These are phyloP conservation scores for Herminia tarsipennalis DNA, from an alignment of 2,888 invertebrate genomes.

Conservation along the genomic window DNA sequence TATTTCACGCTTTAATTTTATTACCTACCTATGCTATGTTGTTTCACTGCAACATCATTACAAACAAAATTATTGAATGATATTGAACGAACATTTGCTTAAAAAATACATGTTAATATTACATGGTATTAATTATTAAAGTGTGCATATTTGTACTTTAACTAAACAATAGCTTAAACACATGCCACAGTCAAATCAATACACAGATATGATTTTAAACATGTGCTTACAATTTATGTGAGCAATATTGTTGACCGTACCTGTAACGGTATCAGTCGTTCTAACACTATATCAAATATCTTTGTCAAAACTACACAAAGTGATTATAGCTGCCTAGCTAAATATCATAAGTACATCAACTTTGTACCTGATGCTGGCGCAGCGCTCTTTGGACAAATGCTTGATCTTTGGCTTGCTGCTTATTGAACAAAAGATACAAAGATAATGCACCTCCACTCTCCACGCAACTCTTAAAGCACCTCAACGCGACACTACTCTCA, in stretches of 20 bases:
- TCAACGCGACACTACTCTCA: slow-evolving; percentile 25
- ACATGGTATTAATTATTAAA: slow-evolving; percentile 41
- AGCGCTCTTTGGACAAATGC: slow-evolving; percentile 20
- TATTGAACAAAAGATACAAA: slow-evolving; percentile 12
- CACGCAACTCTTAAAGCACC: slow-evolving; percentile 26
- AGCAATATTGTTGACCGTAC: slow-evolving; percentile 57
- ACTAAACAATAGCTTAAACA: slow-evolving; percentile 40
- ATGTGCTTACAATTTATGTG: slow-evolving; percentile 67
- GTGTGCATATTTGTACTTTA: slow-evolving; percentile 65
- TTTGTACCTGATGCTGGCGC: slow-evolving; percentile 11
- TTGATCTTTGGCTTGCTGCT: slow-evolving; percentile 22
- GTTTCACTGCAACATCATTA: slow-evolving; percentile 51
- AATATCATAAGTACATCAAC: slow-evolving; percentile 27
- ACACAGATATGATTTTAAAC: slow-evolving; percentile 41
- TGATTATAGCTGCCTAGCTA: slow-evolving; percentile 29
- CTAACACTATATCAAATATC: slow-evolving; percentile 36
- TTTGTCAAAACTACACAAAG: slow-evolving; percentile 38
- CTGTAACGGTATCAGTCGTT: slow-evolving; percentile 27
- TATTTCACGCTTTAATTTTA: slow-evolving; percentile 74
- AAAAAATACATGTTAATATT: slow-evolving; percentile 39
- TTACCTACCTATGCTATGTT: slow-evolving; percentile 58
- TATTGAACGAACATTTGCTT: slow-evolving; percentile 40
- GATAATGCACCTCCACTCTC: slow-evolving; percentile 12
- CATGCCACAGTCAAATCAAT: slow-evolving; percentile 38
- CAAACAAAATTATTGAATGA: slow-evolving; percentile 48